Percentiles rank a stretch among this genome's conserved stretches.
Evolutionary conservation across 2,113 vertebrate species (phyloP).

Genomic region (Hypomesus transpacificus): DNA sequence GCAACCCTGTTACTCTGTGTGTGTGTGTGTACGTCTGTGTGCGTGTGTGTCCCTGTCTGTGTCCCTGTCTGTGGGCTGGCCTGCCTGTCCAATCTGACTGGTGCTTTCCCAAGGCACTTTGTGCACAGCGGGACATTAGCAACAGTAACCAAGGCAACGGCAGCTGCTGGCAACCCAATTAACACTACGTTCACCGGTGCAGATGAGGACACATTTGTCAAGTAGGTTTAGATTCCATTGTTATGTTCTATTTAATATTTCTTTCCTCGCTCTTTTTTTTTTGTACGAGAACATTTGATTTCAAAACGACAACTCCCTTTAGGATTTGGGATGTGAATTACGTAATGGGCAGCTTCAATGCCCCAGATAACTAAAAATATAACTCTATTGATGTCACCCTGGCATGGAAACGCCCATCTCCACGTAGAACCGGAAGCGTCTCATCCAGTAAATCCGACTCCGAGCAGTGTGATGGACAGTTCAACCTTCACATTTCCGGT

Average conservation of each 20-base stretch:
- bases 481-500: background rate
- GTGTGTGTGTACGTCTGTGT: too few relatives aligned
- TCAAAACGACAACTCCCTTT: background rate
- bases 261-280: background rate
- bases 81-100: constrained; percentile 13
- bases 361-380: too few relatives aligned
- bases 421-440: too few relatives aligned
- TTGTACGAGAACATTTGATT: background rate
- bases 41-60: background rate
- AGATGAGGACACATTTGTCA: background rate
- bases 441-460: background rate
- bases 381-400: background rate
- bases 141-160: constrained; percentile 68
- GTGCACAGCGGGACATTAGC: constrained; percentile 48
- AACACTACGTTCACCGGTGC: constrained; percentile 50
- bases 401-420: too few relatives aligned
- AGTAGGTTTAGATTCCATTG: too few relatives aligned
- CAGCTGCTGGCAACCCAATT: constrained; percentile 35
- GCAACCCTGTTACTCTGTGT: too few relatives aligned
- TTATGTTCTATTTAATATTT: background rate
- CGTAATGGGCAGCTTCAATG: background rate
- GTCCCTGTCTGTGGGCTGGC: constrained; percentile 20
- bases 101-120: constrained; percentile 37
- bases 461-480: background rate
- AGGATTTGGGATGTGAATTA: background rate